Percentiles rank a stretch among this genome's conserved stretches.
Conservation (phyloP, 2,888 invertebrate genomes). For the Patella pellucida region DNA sequence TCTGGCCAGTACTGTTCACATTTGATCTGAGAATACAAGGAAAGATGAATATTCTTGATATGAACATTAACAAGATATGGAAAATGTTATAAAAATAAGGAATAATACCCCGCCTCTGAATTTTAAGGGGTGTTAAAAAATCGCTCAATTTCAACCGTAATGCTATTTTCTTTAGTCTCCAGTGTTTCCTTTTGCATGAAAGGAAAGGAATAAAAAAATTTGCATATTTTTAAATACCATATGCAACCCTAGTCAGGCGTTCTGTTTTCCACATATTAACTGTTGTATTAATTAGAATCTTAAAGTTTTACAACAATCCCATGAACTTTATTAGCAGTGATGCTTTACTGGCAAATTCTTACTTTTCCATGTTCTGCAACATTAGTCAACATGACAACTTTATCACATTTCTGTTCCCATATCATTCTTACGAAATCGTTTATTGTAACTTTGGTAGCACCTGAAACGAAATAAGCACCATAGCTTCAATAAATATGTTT, state of each 20-base stretch:
- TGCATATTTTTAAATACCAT: too few relatives aligned
- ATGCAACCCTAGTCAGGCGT: too few relatives aligned
- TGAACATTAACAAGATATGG: not conserved
- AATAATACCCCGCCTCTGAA: not conserved
- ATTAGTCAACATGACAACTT: not conserved
- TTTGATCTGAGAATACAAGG: not conserved
- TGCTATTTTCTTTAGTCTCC: too few relatives aligned
- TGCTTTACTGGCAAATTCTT: not conserved
- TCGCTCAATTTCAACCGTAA: too few relatives aligned
- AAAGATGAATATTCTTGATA: too few relatives aligned
- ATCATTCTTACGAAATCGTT: slow-evolving; percentile 4
- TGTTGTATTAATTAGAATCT: too few relatives aligned
- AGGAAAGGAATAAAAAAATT: too few relatives aligned
- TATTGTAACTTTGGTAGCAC: not conserved
- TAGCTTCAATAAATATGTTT: not conserved
- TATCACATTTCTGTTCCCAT: not conserved
- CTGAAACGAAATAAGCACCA: not conserved
- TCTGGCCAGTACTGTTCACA: slow-evolving; percentile 2
- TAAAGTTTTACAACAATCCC: too few relatives aligned
- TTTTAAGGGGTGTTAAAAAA: not conserved
- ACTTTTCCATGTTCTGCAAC: not conserved
- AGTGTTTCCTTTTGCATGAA: too few relatives aligned
- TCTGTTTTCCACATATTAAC: too few relatives aligned
- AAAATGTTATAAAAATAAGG: not conserved
- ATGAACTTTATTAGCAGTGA: too few relatives aligned